Percentiles rank a stretch among this genome's conserved stretches.
Evolutionary conservation across 92 coral and sea anemone genomes (phyloP).

Genomic region (Epizoanthus illoricatus): DNA sequence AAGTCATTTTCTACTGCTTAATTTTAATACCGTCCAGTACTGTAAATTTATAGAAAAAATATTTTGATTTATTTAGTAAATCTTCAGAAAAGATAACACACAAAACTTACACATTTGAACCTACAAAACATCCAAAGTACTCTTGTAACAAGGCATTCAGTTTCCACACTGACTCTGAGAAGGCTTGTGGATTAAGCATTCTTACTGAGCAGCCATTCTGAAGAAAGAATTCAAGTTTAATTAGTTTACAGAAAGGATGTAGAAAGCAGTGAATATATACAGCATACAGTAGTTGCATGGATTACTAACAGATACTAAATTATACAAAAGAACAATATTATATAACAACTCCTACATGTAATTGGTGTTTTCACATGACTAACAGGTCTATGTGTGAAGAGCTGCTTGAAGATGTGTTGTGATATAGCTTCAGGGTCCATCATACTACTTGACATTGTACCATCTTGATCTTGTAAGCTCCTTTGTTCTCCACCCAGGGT

Average conservation of each 20-base stretch:
- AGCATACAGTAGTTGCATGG: too few relatives aligned
- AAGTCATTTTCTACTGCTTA: too few relatives aligned
- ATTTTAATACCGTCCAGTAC: not conserved
- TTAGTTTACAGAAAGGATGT: not conserved
- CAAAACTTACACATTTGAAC: conserved; percentile 88
- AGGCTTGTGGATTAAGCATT: conserved; percentile 92
- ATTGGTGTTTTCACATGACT: too few relatives aligned
- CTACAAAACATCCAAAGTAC: conserved; percentile 98
- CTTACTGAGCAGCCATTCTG: conserved; percentile 97
- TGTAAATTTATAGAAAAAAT: not conserved
- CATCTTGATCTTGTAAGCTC: too few relatives aligned
- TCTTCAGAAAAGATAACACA: not conserved
- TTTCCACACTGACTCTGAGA: conserved; percentile 91
- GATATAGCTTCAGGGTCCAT: too few relatives aligned
- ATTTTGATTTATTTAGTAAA: not conserved
- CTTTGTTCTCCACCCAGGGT: too few relatives aligned
- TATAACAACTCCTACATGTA: too few relatives aligned
- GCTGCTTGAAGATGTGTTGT: too few relatives aligned
- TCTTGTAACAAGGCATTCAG: conserved; percentile 84
- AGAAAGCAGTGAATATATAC: not conserved
- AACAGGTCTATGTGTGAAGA: too few relatives aligned
- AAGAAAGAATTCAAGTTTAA: conserved; percentile 2
- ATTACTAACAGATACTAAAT: too few relatives aligned
- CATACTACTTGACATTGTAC: too few relatives aligned
- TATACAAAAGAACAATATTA: too few relatives aligned